These are phyloP conservation scores for Halictus quadricinctus DNA, from an alignment of 2,888 invertebrate species.

Conservation along the genomic window DNA sequence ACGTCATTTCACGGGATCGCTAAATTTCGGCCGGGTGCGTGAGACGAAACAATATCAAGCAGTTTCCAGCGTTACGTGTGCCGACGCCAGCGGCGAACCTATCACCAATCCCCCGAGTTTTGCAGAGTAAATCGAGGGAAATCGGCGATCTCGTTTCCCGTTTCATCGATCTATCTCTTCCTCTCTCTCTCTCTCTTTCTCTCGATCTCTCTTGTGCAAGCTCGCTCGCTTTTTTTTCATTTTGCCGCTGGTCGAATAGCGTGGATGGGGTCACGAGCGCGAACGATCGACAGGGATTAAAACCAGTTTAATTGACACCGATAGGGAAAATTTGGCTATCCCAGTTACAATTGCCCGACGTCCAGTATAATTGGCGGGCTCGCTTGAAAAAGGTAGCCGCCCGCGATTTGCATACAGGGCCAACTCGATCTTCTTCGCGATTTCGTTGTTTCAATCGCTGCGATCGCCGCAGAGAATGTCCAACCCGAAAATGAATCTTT, in stretches of 20 bases:
- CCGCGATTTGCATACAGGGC: conserved; percentile 1
- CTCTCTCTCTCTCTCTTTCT: not conserved
- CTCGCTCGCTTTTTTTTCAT: conserved; percentile 23
- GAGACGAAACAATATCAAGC: conserved; percentile 63
- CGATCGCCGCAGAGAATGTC: not conserved
- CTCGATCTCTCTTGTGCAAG: conserved; percentile 5
- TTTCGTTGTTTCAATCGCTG: not conserved
- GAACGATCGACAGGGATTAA: conserved; percentile 41
- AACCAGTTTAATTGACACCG: conserved; percentile 55
- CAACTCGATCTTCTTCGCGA: conserved; percentile 7
- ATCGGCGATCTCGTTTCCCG: conserved; percentile 55
- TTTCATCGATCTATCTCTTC: conserved; percentile 19
- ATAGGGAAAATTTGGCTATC: conserved; percentile 46
- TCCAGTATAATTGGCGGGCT: conserved; percentile 42
- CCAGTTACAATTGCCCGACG: conserved; percentile 34
- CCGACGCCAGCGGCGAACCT: conserved; percentile 37
- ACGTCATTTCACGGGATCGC: conserved; percentile 59
- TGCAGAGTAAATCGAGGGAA: conserved; percentile 61
- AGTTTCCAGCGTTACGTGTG: conserved; percentile 44
- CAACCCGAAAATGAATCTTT: not conserved
- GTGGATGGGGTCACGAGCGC: conserved; percentile 38
- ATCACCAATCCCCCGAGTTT: conserved; percentile 51
- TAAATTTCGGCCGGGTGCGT: conserved; percentile 62
- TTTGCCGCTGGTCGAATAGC: conserved; percentile 43
- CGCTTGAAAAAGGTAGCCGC: conserved; percentile 17